Evolutionary conservation across 2,797 vertebrate species (phyloP).

Genomic region (Fistularia commersonii): DNA sequence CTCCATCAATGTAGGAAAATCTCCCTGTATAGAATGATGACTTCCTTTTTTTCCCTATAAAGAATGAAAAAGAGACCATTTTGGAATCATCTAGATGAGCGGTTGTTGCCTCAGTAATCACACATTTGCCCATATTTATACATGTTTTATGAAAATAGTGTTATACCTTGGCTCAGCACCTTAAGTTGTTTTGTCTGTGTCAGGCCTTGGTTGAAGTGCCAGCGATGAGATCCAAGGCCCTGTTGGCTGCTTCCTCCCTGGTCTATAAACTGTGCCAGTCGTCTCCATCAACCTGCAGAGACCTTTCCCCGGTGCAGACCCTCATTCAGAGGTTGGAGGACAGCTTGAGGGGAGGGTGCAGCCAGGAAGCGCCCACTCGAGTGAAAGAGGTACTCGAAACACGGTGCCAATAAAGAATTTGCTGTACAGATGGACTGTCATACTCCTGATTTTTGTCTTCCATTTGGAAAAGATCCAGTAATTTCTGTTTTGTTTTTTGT

Average conservation of each 20-base stretch:
- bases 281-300: slow-evolving; percentile 59
- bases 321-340: slow-evolving; percentile 71
- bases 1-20: slow-evolving; percentile 75
- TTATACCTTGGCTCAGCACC: background rate
- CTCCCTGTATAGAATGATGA: slow-evolving; percentile 2
- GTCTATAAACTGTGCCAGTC: slow-evolving; percentile 76
- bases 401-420: background rate
- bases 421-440: too few relatives aligned
- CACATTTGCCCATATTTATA: too few relatives aligned
- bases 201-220: slow-evolving; percentile 76
- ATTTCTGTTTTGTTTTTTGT: background rate
- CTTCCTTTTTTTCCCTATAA: background rate
- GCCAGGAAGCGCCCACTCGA: slow-evolving; percentile 27
- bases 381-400: slow-evolving; percentile 49
- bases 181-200: slow-evolving; percentile 17
- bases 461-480: background rate
- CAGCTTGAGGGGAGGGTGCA: slow-evolving; percentile 64
- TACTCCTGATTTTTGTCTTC: too few relatives aligned
- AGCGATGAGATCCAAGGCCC: slow-evolving; percentile 57
- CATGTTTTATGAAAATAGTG: background rate
- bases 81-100: too few relatives aligned
- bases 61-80: too few relatives aligned
- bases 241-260: slow-evolving; percentile 78
- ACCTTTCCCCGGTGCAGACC: slow-evolving; percentile 68
- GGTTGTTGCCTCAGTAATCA: too few relatives aligned